Conservation (phyloP, 1,140 invertebrate genomes). For the Oncopodura yosiiana region DNA sequence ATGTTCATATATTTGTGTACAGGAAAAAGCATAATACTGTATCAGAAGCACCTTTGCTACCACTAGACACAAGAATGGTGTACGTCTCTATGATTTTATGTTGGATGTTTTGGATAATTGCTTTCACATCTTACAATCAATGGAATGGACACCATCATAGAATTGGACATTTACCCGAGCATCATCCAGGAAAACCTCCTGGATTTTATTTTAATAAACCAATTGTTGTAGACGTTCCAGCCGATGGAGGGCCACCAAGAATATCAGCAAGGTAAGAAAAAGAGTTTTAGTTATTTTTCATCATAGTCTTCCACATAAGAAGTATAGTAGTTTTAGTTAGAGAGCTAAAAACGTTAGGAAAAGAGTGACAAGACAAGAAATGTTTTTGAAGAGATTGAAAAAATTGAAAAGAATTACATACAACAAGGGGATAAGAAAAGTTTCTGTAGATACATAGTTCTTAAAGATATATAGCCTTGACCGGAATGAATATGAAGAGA, state of each 20-base stretch:
- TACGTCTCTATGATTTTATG: constrained; percentile 22
- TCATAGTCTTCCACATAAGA: too few species aligned
- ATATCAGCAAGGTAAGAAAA: constrained; percentile 2
- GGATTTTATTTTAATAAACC: neutral
- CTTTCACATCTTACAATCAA: constrained; percentile 19
- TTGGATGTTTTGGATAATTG: constrained; percentile 30
- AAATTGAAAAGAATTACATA: constrained; percentile 4
- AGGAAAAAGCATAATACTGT: too few species aligned
- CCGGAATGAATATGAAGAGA: constrained; percentile 15
- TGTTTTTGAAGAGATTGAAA: neutral
- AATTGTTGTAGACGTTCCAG: constrained; percentile 5
- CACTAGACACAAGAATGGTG: constrained; percentile 24
- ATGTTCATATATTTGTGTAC: too few species aligned
- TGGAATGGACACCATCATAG: constrained; percentile 12
- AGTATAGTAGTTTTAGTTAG: too few species aligned
- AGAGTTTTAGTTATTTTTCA: too few species aligned
- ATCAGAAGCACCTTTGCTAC: constrained; percentile 10
- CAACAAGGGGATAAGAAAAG: neutral
- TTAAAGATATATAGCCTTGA: constrained; percentile 25
- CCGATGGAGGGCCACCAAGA: constrained; percentile 4
- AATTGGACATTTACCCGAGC: neutral
- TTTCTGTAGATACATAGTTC: neutral
- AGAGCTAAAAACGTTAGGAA: too few species aligned
- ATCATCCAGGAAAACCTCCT: constrained; percentile 6
- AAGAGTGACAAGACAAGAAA: neutral